Evolutionary conservation across 2,888 invertebrate genomes (phyloP), one percentile per base, ranked within the genome.

Genomic region (Crioceris asparagi): DNA sequence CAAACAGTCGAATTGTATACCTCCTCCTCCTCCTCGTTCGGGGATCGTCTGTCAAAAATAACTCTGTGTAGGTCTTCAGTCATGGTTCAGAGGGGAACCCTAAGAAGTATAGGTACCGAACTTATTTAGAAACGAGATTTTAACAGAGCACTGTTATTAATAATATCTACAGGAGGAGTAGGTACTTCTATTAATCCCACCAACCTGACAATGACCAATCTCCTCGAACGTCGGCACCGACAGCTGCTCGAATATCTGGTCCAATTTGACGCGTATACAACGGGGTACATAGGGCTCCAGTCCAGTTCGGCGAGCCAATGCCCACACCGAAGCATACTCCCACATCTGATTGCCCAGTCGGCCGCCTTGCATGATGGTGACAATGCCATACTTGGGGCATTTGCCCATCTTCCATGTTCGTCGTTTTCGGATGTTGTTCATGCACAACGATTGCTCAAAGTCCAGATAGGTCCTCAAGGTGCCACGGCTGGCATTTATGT

Each of bases 371-470:
- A 62, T 59, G 12, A 66, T 62, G 1, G 68, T 68, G 3, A 69
- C 66, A 19, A 69, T 65, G 4, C 68, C 68, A 50, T 65, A 64
- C 36, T 60, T 56, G 1, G 68, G 68, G 51, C 69, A 68, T 19
- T 49, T 50, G 14, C 50, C 51, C 32, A 59, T 53, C 35, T 54
- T 56, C 60, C 60, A 59, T 5, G 60, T 53, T 11, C 59, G 60
- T 25, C 63, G 59, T 43, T 64, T 59, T 42, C 62, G 64, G 23
- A 69, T 52, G 48, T 66, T 70, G 32, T 64, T 62, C 33, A 62
- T 63, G 55, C 74, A 74, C 23, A 73, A 60, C 7, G 67, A 67
- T 48, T 71, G 70, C 50, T 73, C 73, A 49, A 72, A 70, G 34
- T 68, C 66, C 37, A 65, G 64, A 43, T 69, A 65, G 34, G 68